Evolutionary conservation across 2,888 invertebrate genomes (phyloP), one percentile per base, ranked within the genome.

Genomic region (Aspidiotus rigidus): DNA sequence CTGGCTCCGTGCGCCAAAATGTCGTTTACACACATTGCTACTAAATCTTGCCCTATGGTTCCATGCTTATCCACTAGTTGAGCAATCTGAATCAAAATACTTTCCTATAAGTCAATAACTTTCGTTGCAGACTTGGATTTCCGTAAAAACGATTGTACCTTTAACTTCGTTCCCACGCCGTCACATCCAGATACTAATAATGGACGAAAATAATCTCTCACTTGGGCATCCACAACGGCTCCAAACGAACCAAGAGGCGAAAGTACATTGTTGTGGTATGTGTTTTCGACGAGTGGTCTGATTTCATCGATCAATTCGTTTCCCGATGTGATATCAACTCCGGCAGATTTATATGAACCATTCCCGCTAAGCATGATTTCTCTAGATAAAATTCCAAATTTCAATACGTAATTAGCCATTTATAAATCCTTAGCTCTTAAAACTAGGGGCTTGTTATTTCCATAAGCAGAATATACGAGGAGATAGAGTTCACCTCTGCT

Each of bases 1-100:
- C 94, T 93, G 0, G 96, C 98, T 59, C 96, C 97, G 72, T 94
- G 90, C 73, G 94, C 94, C 62, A 99, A 80, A 64, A 98, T 86
- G 78, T 98, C 96, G 80, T 99, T 99, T 60, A 93, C 96, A 77
- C 96, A 96, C 94, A 97, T 96, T 7, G 97, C 98, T 2, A 99
- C 95, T 44, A 99, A 81, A 79, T 99, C 99, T 74, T 92, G 88
- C 0, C 98, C 98, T 69, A 98, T 85, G 0, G 88, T 87, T 75
- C 87, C 84, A 78, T 93, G 94, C 69, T 87, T 84, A 15, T 85
- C 83, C 76, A 86, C 84, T 71, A 84, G 83, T 76, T 93, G 86
- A 0, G 96, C 93, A 74, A 97, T 85, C 92, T 92, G n/a, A n/a
- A 57, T 41, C 42, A 41, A 11, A n/a, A 42, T 13, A 55, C 44